phyloP scores from a whole-genome alignment of 2,113 vertebrate species.

The Ornithorhynchus anatinus region DNA sequence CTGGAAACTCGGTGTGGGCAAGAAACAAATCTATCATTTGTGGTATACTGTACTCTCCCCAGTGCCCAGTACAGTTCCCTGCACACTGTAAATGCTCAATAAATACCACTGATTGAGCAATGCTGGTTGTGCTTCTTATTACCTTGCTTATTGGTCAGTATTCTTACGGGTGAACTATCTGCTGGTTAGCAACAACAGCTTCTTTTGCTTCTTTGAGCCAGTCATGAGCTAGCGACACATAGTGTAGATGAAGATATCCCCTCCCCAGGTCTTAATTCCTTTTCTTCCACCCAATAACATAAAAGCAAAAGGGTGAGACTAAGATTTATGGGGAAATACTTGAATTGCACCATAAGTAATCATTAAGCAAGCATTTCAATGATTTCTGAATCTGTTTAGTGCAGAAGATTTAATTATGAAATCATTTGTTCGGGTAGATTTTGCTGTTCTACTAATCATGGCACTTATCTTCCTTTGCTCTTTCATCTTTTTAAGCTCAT shows the following conservation, averaged over 20 bases:
- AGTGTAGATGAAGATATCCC: background rate
- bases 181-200: no score
- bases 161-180: no score
- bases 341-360: background rate
- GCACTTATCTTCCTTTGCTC: background rate
- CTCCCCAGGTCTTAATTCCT: background rate
- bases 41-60: no score
- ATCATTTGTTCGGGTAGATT: background rate
- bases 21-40: no score
- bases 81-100: no score
- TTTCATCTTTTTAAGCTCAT: conserved; percentile 12
- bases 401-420: background rate
- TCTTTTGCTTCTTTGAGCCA: no score
- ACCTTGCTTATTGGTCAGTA: no score
- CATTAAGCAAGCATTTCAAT: background rate
- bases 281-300: background rate
- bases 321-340: background rate
- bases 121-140: no score
- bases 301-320: background rate
- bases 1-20: no score
- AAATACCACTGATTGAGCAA: no score
- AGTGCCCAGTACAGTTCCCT: no score
- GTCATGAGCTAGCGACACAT: no score
- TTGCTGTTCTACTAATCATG: background rate
- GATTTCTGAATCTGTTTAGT: background rate